phyloP scores from a whole-genome alignment of 2,113 vertebrate species.

The Apteryx owenii region DNA sequence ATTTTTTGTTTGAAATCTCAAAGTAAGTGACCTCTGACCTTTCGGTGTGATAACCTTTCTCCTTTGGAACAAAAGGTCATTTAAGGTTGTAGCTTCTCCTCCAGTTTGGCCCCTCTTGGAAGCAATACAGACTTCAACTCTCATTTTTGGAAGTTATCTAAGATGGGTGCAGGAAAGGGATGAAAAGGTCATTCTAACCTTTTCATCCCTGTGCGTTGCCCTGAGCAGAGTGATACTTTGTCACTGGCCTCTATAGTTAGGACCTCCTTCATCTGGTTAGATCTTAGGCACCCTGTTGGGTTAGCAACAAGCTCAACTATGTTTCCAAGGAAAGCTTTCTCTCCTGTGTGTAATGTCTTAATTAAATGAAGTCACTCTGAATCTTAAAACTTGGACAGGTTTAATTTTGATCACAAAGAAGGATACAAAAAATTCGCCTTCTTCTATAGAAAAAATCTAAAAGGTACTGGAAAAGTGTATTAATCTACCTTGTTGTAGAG shows the following conservation, averaged over 20 bases:
- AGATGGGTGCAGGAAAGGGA: background rate
- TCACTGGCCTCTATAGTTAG: slow-evolving; percentile 10
- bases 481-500: background rate
- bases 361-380: slow-evolving; percentile 41
- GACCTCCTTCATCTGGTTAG: slow-evolving; percentile 20
- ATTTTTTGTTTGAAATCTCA: background rate
- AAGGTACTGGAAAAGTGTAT: slow-evolving; percentile 32
- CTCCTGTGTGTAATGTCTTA: slow-evolving; percentile 7
- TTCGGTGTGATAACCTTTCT: slow-evolving; percentile 57
- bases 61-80: slow-evolving; percentile 16
- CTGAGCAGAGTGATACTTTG: background rate
- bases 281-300: background rate
- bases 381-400: background rate
- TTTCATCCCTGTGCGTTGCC: slow-evolving; percentile 21
- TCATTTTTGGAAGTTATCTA: slow-evolving; percentile 41
- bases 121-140: background rate
- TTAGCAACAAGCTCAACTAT: background rate
- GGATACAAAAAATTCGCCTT: background rate
- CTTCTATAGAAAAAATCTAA: slow-evolving; percentile 41
- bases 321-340: slow-evolving; percentile 35
- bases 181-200: slow-evolving; percentile 44
- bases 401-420: slow-evolving; percentile 23
- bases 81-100: slow-evolving; percentile 18
- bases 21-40: slow-evolving; percentile 29
- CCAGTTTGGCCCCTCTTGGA: slow-evolving; percentile 20